Evolutionary conservation across 2,888 invertebrate species (phyloP).

Genomic region (Ophion costatus): DNA sequence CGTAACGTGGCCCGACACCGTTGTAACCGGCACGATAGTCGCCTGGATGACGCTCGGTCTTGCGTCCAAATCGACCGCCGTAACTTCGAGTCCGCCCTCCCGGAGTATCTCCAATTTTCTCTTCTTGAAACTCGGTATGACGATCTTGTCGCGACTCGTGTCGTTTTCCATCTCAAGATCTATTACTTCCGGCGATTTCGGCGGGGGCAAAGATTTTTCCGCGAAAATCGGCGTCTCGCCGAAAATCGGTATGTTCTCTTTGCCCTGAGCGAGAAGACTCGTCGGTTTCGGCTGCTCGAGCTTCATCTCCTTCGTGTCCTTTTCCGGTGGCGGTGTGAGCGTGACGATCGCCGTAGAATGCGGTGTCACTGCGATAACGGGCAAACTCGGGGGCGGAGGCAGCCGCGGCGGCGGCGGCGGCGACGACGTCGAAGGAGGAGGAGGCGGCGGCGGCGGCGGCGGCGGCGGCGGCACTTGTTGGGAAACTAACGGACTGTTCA

Average conservation of each 20-base stretch:
- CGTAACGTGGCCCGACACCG: slow-evolving; percentile 77
- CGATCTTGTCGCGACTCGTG: slow-evolving; percentile 78
- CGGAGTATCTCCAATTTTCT: slow-evolving; percentile 90
- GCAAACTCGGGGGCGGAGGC: slow-evolving; percentile 67
- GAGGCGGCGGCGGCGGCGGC: slow-evolving; percentile 18
- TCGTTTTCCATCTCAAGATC: slow-evolving; percentile 85
- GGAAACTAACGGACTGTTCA: slow-evolving; percentile 77
- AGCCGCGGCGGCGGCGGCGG: slow-evolving; percentile 49
- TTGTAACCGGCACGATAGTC: slow-evolving; percentile 83
- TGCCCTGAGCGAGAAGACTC: slow-evolving; percentile 84
- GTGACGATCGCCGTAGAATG: slow-evolving; percentile 82
- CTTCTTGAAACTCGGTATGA: slow-evolving; percentile 86
- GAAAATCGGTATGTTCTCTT: slow-evolving; percentile 85
- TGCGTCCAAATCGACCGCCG: slow-evolving; percentile 85
- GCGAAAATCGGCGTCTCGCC: slow-evolving; percentile 80
- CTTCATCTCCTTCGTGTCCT: slow-evolving; percentile 81
- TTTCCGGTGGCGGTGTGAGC: slow-evolving; percentile 83
- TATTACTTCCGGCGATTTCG: slow-evolving; percentile 88
- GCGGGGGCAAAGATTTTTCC: slow-evolving; percentile 84
- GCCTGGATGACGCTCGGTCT: slow-evolving; percentile 84
- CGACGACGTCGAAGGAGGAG: slow-evolving; percentile 74
- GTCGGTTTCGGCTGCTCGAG: slow-evolving; percentile 79
- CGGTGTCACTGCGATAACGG: slow-evolving; percentile 76
- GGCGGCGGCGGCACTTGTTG: slow-evolving; percentile 76
- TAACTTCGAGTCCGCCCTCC: slow-evolving; percentile 90